A percentile compares a stretch with the other conserved stretches of the same genome.
These are phyloP conservation scores for Trichopria drosophilae DNA, from an alignment of 2,888 invertebrate species.

Conservation along the genomic window DNA sequence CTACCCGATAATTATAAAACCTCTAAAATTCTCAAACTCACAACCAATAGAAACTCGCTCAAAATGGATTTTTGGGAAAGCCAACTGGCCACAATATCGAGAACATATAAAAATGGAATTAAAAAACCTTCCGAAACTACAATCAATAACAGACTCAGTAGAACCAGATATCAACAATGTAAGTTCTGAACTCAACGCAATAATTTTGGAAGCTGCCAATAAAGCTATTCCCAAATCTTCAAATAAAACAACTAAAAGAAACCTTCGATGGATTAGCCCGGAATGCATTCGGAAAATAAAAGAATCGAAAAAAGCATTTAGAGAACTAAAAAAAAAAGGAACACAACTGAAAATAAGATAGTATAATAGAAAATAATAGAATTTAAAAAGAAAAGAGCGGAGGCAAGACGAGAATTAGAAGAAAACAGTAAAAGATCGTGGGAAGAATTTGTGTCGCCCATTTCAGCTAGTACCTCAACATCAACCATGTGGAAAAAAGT, in stretches of 20 bases:
- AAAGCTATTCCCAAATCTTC: background rate
- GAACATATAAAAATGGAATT: too few relatives aligned
- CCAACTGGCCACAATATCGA: background rate
- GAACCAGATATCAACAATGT: too few relatives aligned
- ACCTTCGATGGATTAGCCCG: background rate
- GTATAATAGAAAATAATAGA: too few relatives aligned
- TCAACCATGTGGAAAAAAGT: background rate
- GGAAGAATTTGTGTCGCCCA: background rate
- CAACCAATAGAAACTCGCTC: background rate
- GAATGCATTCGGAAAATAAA: background rate
- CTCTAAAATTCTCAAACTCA: background rate
- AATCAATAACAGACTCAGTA: too few relatives aligned
- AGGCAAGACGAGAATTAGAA: background rate
- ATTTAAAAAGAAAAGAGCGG: background rate
- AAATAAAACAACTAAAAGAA: background rate
- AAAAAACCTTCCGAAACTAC: too few relatives aligned
- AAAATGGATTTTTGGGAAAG: background rate
- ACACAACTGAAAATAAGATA: background rate
- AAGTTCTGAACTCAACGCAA: too few relatives aligned
- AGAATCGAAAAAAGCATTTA: background rate
- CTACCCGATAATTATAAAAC: slow-evolving; percentile 23
- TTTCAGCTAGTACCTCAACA: background rate
- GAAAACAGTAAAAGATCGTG: background rate
- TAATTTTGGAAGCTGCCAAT: background rate
- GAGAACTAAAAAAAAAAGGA: background rate